These are phyloP conservation scores for Drosophila pachea DNA, from an alignment of 1,140 invertebrate genomes.

Conservation along the genomic window DNA sequence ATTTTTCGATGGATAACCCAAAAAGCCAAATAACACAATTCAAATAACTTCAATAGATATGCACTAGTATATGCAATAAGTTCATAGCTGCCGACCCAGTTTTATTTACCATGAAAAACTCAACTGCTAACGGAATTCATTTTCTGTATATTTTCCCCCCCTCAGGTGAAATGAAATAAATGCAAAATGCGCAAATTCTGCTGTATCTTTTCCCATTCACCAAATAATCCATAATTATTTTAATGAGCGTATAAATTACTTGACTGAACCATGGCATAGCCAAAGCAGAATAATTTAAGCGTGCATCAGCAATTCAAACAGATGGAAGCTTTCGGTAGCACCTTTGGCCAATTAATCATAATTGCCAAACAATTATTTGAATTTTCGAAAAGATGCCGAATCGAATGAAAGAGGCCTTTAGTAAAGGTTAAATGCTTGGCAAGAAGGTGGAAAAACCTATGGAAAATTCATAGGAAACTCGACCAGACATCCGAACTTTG, in stretches of 20 bases:
- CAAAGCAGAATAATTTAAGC: neutral
- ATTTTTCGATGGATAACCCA: too few species aligned
- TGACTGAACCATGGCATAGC: neutral
- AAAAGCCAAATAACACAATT: too few species aligned
- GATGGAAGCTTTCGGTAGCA: neutral
- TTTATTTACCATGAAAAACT: neutral
- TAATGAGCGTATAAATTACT: conserved; percentile 9
- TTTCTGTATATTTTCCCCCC: neutral
- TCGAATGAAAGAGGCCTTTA: too few species aligned
- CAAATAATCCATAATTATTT: conserved; percentile 24
- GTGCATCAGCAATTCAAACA: neutral
- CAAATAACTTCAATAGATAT: too few species aligned
- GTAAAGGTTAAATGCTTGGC: too few species aligned
- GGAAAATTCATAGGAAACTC: too few species aligned
- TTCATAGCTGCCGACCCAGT: neutral
- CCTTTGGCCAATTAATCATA: neutral
- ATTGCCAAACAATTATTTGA: neutral
- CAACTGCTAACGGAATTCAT: neutral
- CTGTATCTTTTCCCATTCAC: conserved; percentile 35
- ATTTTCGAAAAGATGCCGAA: neutral
- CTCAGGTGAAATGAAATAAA: conserved; percentile 54
- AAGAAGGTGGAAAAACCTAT: too few species aligned
- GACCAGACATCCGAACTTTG: too few species aligned
- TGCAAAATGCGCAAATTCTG: conserved; percentile 58
- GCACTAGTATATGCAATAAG: too few species aligned